Conservation (phyloP, 2,797 vertebrate species). For the Chaenodraco wilsoni region DNA sequence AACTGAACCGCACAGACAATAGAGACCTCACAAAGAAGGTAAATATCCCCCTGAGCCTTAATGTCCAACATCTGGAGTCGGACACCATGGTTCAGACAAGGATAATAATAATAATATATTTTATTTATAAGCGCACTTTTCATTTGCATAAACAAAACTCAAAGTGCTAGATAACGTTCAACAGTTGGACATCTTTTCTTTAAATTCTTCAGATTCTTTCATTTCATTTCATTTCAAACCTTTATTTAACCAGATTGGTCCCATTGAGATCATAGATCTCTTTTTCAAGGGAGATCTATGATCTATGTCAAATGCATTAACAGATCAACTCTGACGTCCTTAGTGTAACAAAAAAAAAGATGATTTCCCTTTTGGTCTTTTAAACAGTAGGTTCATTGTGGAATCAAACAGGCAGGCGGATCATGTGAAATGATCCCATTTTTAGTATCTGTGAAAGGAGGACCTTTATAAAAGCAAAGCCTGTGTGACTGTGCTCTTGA, state of each 20-base stretch:
- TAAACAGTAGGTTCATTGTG: conserved; percentile 26
- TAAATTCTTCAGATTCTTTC: conserved; percentile 71
- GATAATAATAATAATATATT: conserved; percentile 20
- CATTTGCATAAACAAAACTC: no score
- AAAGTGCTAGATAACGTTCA: conserved; percentile 47
- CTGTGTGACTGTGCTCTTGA: not conserved
- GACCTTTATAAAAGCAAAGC: conserved; percentile 12
- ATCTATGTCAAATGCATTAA: conserved; percentile 45
- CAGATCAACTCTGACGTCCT: conserved; percentile 53
- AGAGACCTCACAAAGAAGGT: conserved; percentile 47
- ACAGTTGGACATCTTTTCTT: conserved; percentile 71
- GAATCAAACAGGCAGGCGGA: not conserved
- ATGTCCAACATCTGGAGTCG: conserved; percentile 77
- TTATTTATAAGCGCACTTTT: no score
- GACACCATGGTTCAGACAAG: conserved; percentile 64
- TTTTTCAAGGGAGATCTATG: no score
- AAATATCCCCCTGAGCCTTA: conserved; percentile 26
- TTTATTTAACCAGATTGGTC: no score
- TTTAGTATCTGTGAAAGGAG: conserved; percentile 18
- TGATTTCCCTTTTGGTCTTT: conserved; percentile 28
- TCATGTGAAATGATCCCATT: conserved; percentile 16
- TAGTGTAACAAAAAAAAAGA: conserved; percentile 1
- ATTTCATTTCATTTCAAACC: no score
- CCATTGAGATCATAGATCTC: no score
- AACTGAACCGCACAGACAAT: conserved; percentile 26